Evolutionary conservation across 2,888 invertebrate species (phyloP).

Genomic region (Rhamnusium bicolor): DNA sequence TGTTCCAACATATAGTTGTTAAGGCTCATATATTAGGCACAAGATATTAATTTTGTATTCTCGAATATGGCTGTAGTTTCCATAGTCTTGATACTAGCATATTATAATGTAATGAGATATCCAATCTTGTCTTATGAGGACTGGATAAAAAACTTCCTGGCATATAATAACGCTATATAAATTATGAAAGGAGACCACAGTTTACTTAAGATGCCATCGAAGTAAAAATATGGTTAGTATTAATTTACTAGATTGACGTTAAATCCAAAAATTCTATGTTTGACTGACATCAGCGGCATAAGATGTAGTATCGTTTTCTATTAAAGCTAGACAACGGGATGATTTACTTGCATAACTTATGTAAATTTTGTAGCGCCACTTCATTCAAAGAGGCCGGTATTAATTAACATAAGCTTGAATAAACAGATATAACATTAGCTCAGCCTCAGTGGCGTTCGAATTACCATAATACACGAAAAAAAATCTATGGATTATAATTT

Average conservation of each 20-base stretch:
- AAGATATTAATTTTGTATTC: too few species aligned
- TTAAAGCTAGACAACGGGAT: constrained; percentile 6
- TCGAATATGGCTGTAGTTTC: too few species aligned
- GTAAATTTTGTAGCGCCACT: constrained; percentile 23
- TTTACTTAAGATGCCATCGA: not conserved
- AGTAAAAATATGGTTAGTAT: constrained; percentile 11
- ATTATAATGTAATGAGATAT: not conserved
- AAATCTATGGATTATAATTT: not conserved
- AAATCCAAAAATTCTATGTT: not conserved
- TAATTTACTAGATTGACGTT: constrained; percentile 1
- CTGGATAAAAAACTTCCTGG: not conserved
- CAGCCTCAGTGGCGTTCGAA: not conserved
- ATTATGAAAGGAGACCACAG: not conserved
- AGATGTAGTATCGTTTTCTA: not conserved
- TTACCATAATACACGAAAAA: not conserved
- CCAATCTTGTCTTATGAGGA: not conserved
- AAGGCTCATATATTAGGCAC: too few species aligned
- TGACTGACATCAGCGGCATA: not conserved
- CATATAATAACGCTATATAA: not conserved
- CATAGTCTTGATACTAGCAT: too few species aligned
- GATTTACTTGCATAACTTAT: constrained; percentile 18
- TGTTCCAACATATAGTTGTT: too few species aligned
- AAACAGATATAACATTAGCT: constrained; percentile 3
- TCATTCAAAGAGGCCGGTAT: constrained; percentile 4
- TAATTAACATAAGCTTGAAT: constrained; percentile 21